A percentile compares a stretch with the other conserved stretches of the same genome.
Evolutionary conservation across 2,113 vertebrate genomes (phyloP).

Genomic region (Cyphomyrus discorhynchus): DNA sequence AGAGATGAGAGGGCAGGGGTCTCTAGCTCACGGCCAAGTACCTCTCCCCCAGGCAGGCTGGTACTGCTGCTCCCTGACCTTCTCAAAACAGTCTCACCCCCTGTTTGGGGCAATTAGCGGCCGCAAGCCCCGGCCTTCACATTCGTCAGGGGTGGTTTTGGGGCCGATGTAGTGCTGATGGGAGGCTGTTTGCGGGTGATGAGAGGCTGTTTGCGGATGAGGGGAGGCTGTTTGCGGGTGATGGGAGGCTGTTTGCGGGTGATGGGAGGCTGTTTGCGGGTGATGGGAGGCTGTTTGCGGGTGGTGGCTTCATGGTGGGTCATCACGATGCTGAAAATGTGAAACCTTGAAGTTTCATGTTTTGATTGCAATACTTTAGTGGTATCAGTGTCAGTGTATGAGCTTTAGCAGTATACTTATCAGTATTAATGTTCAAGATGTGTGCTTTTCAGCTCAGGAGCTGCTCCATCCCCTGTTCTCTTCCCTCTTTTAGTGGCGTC

Average conservation of each 20-base stretch:
- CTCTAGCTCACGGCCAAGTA: neutral
- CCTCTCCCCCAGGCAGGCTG: neutral
- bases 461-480: neutral
- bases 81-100: neutral
- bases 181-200: neutral
- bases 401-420: neutral
- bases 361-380: neutral
- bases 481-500: constrained; percentile 74
- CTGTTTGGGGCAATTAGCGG: neutral
- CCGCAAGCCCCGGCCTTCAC: neutral
- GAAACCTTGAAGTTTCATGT: neutral
- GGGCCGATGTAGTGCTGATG: neutral
- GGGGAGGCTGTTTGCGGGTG: too few species aligned
- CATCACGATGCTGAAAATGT: neutral
- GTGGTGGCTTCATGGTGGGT: neutral
- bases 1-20: neutral
- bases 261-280: too few species aligned
- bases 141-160: neutral
- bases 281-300: neutral
- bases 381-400: neutral
- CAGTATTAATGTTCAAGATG: neutral
- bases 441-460: neutral
- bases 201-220: too few species aligned
- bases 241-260: too few species aligned
- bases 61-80: neutral